Evolutionary conservation across 2,888 invertebrate species (phyloP), one percentile per base, ranked within the genome.

Genomic region (Athalia cordata): DNA sequence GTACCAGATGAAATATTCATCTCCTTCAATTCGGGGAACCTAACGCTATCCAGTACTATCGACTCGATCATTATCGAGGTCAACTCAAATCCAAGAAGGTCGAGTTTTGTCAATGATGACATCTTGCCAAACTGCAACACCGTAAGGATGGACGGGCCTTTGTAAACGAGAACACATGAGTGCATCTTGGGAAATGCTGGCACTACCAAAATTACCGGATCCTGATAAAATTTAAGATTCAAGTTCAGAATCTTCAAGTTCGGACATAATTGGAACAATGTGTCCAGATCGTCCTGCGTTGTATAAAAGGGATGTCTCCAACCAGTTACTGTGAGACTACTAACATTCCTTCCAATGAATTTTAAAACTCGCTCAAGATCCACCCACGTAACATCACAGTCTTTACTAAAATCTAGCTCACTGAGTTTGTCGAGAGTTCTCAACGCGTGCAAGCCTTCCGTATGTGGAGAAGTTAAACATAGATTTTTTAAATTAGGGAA

Each of bases 171-270:
- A 8, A 61, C 61, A 59, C 9, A 5, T 5, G 13, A 74, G 15
- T 13, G 9, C 9, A 74, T 6, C 7, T 61, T 74, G 29, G 29
- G 45, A n/a, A 74, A 74, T 13, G 13, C 5, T 9, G 74, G 74
- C 15, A 74, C 45, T 59, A 61, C 61, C 74, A 74, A 15, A 1
- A 5, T 59, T 4, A 15, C 61, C 11, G 6, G n/a, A 5, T 7
- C 7, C 29, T 8, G 61, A 49, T 4, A 4, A n/a, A 15, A 8
- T 29, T 49, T 5, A 13, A 15, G 61, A 13, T 45, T 43, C n/a
- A 74, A 74, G 47, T 8, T 2, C 4, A 74, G 13, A n/a, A 47
- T 9, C 74, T 74, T 61, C 4, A 74, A 47, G 15, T 74, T 74
- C 8, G 3, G 3, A 15, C 74, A 74, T n/a, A 47, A 47, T 5